Base-by-base conservation (phyloP, 1,140 invertebrate species). In the Nymphalis io region DNA sequence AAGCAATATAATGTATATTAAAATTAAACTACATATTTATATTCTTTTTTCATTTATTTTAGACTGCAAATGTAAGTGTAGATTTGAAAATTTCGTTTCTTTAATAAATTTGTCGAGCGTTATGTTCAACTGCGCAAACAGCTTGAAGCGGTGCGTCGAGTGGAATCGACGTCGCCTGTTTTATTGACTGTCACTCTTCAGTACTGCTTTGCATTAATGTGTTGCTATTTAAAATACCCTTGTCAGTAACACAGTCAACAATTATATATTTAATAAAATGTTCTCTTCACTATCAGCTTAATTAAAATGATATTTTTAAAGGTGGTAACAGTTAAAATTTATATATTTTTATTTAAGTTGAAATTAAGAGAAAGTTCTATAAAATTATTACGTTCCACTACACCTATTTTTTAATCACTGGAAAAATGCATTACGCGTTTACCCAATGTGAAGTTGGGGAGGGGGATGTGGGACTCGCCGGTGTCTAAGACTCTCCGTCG, bases 131-230 rank as follows among this genome's bases (percentile, higher is more conserved):
- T 60, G 20, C 59, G 13, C 60, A 62, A 48, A 62, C 60, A 48
- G 60, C 23, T 16, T 27, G 13, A 44, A 38, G 16, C 44, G 39
- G 46, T 6, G 23, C 23, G 16, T 48, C 12, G 60, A 42, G 44
- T 27, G 10, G 44, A 21, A 18, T 23, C 3, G 27, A 59, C n/a
- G 38, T n/a, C 60, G 23, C 20, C 40, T n/a, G 44, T 8, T 15
- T 62, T 62, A 62, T 62, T 62, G 42, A 16, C 33, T 53, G 18
- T 21, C 60, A 11, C 23, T 44, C 44, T 51, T 18, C 23, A 53
- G 16, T 5, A 16, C 27, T 46, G 33, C 33, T 63, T 63, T 55
- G 48, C 61, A 63, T 63, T 62, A 44, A 62, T 13, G 44, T 46
- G 44, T 46, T 27, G 44, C 15, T 62, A 27, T 48, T 62, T 62